These are phyloP conservation scores for Leptinotarsa defecta DNA, from an alignment of 1,140 invertebrate species.

Conservation along the genomic window DNA sequence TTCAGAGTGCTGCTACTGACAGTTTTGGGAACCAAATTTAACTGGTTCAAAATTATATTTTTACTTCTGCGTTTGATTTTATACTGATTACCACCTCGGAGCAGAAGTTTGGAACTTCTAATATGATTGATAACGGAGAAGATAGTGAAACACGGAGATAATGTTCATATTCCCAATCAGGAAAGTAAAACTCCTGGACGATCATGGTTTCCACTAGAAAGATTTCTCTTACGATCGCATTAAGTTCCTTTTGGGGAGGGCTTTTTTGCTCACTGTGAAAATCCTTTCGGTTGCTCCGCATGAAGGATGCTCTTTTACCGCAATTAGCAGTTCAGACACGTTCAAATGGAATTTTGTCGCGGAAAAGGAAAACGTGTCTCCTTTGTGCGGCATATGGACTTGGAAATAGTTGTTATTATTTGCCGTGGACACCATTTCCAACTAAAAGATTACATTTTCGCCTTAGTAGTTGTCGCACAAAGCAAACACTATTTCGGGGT, in stretches of 20 bases:
- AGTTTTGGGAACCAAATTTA: too few relatives aligned
- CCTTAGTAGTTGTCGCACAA: too few relatives aligned
- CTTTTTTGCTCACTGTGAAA: background rate
- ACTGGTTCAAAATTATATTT: too few relatives aligned
- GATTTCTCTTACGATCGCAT: background rate
- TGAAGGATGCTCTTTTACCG: background rate
- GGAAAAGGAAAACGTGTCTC: background rate
- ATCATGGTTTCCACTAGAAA: background rate
- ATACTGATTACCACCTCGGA: too few relatives aligned
- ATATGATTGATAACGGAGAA: too few relatives aligned
- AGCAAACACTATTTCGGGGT: too few relatives aligned
- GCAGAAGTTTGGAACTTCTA: too few relatives aligned
- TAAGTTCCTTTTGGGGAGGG: background rate
- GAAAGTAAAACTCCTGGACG: background rate
- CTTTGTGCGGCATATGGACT: background rate
- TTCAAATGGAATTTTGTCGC: background rate
- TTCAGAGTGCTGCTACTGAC: too few relatives aligned
- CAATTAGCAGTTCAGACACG: background rate
- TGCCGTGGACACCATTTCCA: background rate
- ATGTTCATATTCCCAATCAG: background rate
- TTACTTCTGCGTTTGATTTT: too few relatives aligned
- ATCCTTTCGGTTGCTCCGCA: background rate
- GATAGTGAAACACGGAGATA: background rate
- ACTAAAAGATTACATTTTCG: background rate
- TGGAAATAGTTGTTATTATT: slow-evolving; percentile 1